phyloP scores from a whole-genome alignment of 2,888 invertebrate genomes.

The Ophioninae sp. region DNA sequence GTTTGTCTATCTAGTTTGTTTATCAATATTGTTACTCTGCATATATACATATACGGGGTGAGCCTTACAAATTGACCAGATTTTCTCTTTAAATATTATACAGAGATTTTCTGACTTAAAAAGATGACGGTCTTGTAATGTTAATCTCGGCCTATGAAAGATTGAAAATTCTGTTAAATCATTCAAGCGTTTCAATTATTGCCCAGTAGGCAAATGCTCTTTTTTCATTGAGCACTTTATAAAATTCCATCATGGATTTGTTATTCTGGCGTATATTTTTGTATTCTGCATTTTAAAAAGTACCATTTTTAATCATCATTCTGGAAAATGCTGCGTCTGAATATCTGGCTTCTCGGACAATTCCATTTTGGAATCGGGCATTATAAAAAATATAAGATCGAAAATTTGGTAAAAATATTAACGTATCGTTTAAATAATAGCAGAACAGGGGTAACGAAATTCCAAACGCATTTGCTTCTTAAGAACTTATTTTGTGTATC shows the following conservation, averaged over 20 bases:
- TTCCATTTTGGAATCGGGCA: no score
- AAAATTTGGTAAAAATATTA: neutral
- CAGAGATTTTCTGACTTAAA: neutral
- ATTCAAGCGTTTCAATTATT: no score
- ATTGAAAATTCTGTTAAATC: no score
- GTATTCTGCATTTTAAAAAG: neutral
- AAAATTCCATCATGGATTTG: no score
- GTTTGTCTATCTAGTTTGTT: slow-evolving; percentile 64
- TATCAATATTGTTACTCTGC: neutral
- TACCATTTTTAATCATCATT: neutral
- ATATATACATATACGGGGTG: neutral
- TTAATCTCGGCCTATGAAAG: no score
- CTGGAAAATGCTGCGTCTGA: no score
- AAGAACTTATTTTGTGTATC: neutral
- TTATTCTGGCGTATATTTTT: no score
- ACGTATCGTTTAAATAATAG: neutral
- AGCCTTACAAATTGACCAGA: neutral
- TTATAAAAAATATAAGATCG: no score
- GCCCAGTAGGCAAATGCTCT: no score
- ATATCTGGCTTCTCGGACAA: no score
- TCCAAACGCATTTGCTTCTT: neutral
- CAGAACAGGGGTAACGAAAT: neutral
- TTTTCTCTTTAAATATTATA: neutral
- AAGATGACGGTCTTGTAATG: no score
- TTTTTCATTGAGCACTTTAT: no score